phyloP scores from a whole-genome alignment of 2,113 vertebrate species.

The Bambusicola thoracicus region DNA sequence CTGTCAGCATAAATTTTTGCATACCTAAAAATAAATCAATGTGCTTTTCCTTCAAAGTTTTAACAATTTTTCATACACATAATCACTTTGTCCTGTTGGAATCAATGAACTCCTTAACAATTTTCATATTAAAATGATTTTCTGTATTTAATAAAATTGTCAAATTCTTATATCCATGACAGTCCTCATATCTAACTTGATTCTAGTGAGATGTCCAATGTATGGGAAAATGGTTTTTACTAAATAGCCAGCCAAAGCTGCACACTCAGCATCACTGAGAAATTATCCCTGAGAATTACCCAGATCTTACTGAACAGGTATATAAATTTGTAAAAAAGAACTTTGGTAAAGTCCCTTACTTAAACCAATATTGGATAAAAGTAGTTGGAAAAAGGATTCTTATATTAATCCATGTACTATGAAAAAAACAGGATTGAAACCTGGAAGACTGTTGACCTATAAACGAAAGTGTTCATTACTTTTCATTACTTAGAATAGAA shows the following conservation, averaged over 20 bases:
- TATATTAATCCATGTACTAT: neutral
- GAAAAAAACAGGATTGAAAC: neutral
- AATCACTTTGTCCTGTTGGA: neutral
- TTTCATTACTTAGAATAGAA: too few species aligned
- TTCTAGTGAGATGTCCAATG: neutral
- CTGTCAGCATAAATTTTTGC: constrained; percentile 17
- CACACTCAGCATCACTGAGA: neutral
- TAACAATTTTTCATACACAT: neutral
- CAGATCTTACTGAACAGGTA: neutral
- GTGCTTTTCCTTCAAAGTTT: constrained; percentile 28
- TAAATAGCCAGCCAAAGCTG: neutral
- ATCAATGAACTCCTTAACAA: neutral
- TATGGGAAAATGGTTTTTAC: neutral
- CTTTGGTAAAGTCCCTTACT: neutral
- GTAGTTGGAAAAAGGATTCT: neutral
- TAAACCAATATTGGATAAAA: neutral
- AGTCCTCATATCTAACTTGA: neutral
- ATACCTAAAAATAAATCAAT: neutral
- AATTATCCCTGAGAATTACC: neutral
- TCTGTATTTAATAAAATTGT: neutral
- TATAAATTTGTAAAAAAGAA: neutral
- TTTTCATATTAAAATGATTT: neutral
- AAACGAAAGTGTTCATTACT: neutral
- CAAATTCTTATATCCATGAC: neutral
- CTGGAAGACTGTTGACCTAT: neutral